A percentile compares a stretch with the other conserved stretches of the same genome.
These are phyloP conservation scores for Tanytarsus gracilentus DNA, from an alignment of 2,888 invertebrate genomes.

Conservation along the genomic window DNA sequence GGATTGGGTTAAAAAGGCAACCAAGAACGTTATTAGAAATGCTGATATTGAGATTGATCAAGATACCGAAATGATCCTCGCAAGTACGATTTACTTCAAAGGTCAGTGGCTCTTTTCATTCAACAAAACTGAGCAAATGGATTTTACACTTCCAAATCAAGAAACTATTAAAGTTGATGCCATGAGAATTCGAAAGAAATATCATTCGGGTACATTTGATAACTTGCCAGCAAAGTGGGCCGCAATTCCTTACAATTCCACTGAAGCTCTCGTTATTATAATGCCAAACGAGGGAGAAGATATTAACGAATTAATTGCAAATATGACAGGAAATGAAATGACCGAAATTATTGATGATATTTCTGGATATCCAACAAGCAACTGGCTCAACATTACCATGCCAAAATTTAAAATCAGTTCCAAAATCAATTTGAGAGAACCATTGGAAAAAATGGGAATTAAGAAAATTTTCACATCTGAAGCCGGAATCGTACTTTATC, in stretches of 20 bases:
- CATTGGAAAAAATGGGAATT: slow-evolving; percentile 43
- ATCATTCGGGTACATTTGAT: slow-evolving; percentile 36
- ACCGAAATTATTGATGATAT: slow-evolving; percentile 32
- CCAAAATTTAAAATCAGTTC: slow-evolving; percentile 33
- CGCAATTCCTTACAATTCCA: slow-evolving; percentile 1
- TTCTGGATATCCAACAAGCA: not conserved
- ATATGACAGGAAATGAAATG: slow-evolving; percentile 39
- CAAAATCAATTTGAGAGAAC: slow-evolving; percentile 30
- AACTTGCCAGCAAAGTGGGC: slow-evolving; percentile 1
- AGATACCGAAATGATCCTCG: slow-evolving; percentile 30
- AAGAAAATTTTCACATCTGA: slow-evolving; percentile 41
- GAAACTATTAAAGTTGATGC: slow-evolving; percentile 50
- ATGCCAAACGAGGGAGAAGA: slow-evolving; percentile 41
- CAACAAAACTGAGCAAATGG: slow-evolving; percentile 36
- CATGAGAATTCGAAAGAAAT: slow-evolving; percentile 53
- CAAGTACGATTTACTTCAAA: slow-evolving; percentile 34
- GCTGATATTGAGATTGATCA: slow-evolving; percentile 8
- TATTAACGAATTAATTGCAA: slow-evolving; percentile 37
- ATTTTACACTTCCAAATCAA: slow-evolving; percentile 50
- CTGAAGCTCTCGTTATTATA: slow-evolving; percentile 45
- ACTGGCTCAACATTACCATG: slow-evolving; percentile 31
- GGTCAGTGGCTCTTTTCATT: slow-evolving; percentile 34
- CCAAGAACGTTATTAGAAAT: not conserved
- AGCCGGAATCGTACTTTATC: slow-evolving; percentile 40
- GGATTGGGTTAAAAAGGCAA: slow-evolving; percentile 52